Base-by-base conservation (phyloP, 2,888 invertebrate genomes). In the Ypsolopha sequella region DNA sequence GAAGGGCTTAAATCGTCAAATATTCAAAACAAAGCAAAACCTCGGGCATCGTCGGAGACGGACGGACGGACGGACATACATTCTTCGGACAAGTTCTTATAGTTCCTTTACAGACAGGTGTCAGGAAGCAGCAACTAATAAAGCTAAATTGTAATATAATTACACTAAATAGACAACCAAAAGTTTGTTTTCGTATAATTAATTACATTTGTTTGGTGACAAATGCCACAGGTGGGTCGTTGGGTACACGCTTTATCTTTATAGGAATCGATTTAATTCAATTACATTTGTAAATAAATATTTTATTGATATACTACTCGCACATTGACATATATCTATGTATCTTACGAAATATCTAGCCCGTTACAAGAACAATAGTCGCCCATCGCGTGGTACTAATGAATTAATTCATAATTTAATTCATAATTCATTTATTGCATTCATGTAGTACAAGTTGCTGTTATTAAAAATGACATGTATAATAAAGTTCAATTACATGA, bases 21-120 rank as follows among this genome's bases (percentile, higher is more conserved):
- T 33, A 56, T 60, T 56, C 59, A 62, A 65, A 66, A 66, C 58
- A 62, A 64, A 66, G 58, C 54, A 60, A 62, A 60, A 57, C 51
- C 54, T 58, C 50, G 48, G 54, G 34, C 14, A 39, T 41, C 41
- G 24, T 10, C 38, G 45, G 38, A 24, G 52, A 54, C 55, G 50
- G 46, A 48, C 53, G 49, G 52, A 58, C 59, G 56, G 59, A 59
- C 62, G 56, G 56, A 48, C 55, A 48, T 52, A 62, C 60, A 70
- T 69, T 65, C 68, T 60, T 51, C 48, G 54, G 41, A 36, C 35
- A 1, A 33, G 36, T 43, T 35, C 38, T 59, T 57, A 36, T 13
- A 33, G 36, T 43, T 35, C 38, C 58, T 57, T 43, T 13, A 33
- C 39, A 34, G 61, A 59, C 71, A 66, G 70, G 66, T 68, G 68